Evolutionary conservation across 2,797 vertebrate genomes (phyloP), one percentile per base, ranked within the genome.

Genomic region (Melanogrammus aeglefinus): DNA sequence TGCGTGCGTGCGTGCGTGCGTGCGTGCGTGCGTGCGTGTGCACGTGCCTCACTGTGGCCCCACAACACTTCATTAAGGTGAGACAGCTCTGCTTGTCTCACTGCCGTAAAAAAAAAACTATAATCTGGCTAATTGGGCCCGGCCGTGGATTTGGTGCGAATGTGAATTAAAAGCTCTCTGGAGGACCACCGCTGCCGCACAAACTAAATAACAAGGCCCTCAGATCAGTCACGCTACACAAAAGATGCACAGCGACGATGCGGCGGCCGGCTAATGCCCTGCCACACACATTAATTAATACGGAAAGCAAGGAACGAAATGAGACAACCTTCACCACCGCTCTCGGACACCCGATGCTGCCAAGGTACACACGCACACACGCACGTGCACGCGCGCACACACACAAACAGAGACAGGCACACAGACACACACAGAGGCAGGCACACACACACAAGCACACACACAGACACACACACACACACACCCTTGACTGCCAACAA

Each of bases 91-190:
- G 81, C 82, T 84, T 78, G 4, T 78, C 81, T 84, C 82, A 83
- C 81, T 16, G 47, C 16, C 18, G 47, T 14, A 75, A 78, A 80
- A 84, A n/a, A 86, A 79, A 84, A 86, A 79, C 81, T 90, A 85
- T 90, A 86, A 91, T 92, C 86, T 89, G 77, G 76, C 86, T 93
- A 93, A 93, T 91, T 92, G 91, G 90, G 84, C n/a, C n/a, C 12
- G 66, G 9, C 24, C 7, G 16, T 57, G 47, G 47, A 57, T 57
- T 21, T 39, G 47, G 47, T 57, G 47, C 14, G 47, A 57, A 57
- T 18, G 47, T 21, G 47, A 57, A 57, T 21, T 18, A 21, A 57
- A 57, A 57, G 47, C 14, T 6, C 21, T 3, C 41, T 44, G 41
- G 41, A 44, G 41, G 41, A 44, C 3, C 16, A 5, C 47, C 16